These are phyloP conservation scores for Hemistola chrysoprasaria DNA, from an alignment of 2,888 invertebrate species.

Conservation along the genomic window DNA sequence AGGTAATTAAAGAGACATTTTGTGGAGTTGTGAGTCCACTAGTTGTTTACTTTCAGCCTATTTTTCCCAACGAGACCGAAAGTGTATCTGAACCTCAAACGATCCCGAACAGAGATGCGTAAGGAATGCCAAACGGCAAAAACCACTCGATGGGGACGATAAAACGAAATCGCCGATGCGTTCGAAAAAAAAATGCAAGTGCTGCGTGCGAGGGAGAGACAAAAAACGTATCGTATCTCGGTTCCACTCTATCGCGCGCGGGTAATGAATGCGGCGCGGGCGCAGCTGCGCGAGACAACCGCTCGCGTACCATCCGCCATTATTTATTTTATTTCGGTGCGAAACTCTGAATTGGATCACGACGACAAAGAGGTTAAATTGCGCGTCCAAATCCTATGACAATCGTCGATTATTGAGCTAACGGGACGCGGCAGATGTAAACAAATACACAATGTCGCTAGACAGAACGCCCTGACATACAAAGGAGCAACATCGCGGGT, in stretches of 20 bases:
- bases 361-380: conserved; percentile 79
- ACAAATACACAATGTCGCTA: conserved; percentile 61
- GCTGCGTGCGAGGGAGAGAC: conserved; percentile 75
- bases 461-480: conserved; percentile 38
- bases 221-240: conserved; percentile 78
- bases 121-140: conserved; percentile 75
- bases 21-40: conserved; percentile 3
- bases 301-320: conserved; percentile 58
- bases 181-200: conserved; percentile 73
- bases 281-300: conserved; percentile 64
- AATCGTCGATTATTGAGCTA: conserved; percentile 65
- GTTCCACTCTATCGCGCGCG: conserved; percentile 77
- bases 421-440: conserved; percentile 74
- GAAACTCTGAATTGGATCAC: conserved; percentile 76
- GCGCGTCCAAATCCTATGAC: conserved; percentile 78
- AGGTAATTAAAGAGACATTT: too few relatives aligned
- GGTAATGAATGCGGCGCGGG: conserved; percentile 69
- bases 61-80: conserved; percentile 41
- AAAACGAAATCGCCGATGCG: conserved; percentile 80
- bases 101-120: conserved; percentile 69
- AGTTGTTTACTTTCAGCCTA: conserved; percentile 8
- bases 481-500: conserved; percentile 30
- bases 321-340: conserved; percentile 80
- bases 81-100: conserved; percentile 48
- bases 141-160: conserved; percentile 76